Conservation (phyloP, 1,140 invertebrate species). For the Drosophila equinoxialis region DNA sequence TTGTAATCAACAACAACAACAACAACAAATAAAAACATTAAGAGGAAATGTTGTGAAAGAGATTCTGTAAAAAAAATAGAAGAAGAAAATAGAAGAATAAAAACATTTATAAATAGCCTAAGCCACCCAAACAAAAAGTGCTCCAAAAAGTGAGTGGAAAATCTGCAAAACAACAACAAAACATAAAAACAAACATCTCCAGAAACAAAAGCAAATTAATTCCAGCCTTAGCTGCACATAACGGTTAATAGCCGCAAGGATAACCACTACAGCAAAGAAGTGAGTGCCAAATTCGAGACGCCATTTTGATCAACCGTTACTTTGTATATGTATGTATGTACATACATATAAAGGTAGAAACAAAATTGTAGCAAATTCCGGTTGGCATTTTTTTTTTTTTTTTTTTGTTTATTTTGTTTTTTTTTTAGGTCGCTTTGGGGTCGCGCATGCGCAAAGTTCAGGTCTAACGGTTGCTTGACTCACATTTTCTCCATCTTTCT, state of each 20-base stretch:
- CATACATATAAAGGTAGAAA: constrained; percentile 22
- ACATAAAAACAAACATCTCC: neutral
- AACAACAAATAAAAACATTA: neutral
- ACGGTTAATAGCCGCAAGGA: neutral
- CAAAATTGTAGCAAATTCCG: constrained; percentile 45
- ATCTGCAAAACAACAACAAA: neutral
- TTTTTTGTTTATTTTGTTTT: neutral
- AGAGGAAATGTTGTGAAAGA: constrained; percentile 6
- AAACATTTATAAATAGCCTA: neutral
- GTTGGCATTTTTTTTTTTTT: constrained; percentile 37
- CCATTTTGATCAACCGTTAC: neutral
- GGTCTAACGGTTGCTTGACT: constrained; percentile 37
- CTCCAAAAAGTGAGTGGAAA: neutral
- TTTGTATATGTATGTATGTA: neutral
- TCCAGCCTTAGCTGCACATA: neutral
- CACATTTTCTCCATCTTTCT: constrained; percentile 27
- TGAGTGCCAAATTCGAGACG: neutral
- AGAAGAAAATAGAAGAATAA: neutral
- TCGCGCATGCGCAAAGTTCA: constrained; percentile 66
- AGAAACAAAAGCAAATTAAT: neutral
- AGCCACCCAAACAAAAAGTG: neutral
- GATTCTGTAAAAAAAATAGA: neutral
- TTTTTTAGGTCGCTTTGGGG: constrained; percentile 31
- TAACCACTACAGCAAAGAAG: neutral
- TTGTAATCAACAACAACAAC: constrained; percentile 1